Evolutionary conservation across 2,888 invertebrate species (phyloP).

Genomic region (Standfussiana lucernea): DNA sequence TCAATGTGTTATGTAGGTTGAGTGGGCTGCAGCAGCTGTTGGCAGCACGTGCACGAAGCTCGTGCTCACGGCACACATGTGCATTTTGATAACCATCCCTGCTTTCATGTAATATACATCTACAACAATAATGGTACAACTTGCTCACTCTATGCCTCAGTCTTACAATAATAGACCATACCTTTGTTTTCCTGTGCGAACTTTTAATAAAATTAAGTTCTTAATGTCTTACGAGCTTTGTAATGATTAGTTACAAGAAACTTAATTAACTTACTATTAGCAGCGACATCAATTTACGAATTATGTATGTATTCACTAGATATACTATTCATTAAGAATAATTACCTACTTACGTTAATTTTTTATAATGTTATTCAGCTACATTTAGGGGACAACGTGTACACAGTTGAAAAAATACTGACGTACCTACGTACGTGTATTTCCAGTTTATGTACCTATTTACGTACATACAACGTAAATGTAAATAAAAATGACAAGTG

Average conservation of each 20-base stretch:
- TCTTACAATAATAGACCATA: background rate
- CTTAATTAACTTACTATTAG: background rate
- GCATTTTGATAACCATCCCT: constrained; percentile 59
- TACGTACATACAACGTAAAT: constrained; percentile 42
- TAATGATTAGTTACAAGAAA: background rate
- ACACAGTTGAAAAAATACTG: constrained; percentile 27
- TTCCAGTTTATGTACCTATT: constrained; percentile 22
- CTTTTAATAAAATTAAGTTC: background rate
- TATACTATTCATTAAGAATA: constrained; percentile 7
- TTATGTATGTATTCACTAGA: background rate
- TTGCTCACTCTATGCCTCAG: constrained; percentile 9
- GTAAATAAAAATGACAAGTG: constrained; percentile 55
- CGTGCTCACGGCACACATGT: constrained; percentile 64
- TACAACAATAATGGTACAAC: constrained; percentile 43
- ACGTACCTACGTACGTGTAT: constrained; percentile 36
- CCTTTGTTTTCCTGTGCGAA: background rate
- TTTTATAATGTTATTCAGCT: background rate
- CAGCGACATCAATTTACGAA: background rate
- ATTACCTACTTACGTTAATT: background rate
- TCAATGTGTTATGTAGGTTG: constrained; percentile 47
- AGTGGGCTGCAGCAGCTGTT: constrained; percentile 69
- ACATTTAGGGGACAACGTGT: constrained; percentile 24
- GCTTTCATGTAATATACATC: constrained; percentile 45
- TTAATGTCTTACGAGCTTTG: background rate
- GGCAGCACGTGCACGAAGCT: constrained; percentile 72